Percentiles rank a stretch among this genome's conserved stretches.
Evolutionary conservation across 2,113 vertebrate genomes (phyloP).

Genomic region (Phalacrocorax pelagicus): DNA sequence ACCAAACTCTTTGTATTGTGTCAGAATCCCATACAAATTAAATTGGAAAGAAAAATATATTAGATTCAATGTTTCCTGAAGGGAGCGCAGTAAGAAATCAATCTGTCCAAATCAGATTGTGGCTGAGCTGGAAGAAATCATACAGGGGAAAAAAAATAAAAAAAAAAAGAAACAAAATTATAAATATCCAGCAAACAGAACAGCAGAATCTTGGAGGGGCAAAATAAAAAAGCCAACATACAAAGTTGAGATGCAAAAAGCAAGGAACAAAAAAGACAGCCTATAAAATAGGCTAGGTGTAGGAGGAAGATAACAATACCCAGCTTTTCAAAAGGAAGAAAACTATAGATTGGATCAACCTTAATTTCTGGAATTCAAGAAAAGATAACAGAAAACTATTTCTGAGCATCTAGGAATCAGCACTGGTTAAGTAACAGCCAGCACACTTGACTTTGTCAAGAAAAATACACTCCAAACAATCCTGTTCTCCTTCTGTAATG

Average conservation of each 20-base stretch:
- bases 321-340: not conserved
- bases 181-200: not conserved
- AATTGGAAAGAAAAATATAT: not conserved
- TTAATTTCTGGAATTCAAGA: not conserved
- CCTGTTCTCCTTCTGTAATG: not conserved
- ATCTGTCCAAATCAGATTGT: not conserved
- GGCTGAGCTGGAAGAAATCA: not conserved
- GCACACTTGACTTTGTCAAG: not conserved
- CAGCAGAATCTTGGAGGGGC: not conserved
- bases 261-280: not conserved
- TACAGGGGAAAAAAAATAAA: fast-evolving
- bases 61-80: not conserved
- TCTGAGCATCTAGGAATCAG: not conserved
- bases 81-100: not conserved
- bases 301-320: not conserved
- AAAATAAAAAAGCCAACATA: not conserved
- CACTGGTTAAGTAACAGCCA: not conserved
- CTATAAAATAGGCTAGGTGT: not conserved
- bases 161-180: not conserved
- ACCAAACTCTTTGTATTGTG: not conserved
- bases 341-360: not conserved
- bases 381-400: not conserved
- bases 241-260: not conserved
- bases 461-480: not conserved
- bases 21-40: not conserved